Percentiles rank a stretch among this genome's conserved stretches.
phyloP scores from a whole-genome alignment of 2,797 vertebrate genomes.

The Hippopotamyrus pictus region DNA sequence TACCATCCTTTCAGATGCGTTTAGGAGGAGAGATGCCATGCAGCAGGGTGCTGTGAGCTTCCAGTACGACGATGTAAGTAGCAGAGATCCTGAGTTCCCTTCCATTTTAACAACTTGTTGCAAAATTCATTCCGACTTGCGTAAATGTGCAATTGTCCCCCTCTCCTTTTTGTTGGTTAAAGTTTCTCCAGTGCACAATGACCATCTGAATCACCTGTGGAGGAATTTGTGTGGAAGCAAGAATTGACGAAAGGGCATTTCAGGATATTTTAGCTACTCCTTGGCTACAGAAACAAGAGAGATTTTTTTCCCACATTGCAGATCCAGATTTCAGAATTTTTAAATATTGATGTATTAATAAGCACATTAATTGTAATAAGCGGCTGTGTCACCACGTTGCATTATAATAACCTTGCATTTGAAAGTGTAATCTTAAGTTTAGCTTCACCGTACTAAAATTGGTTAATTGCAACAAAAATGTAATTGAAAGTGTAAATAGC shows the following conservation, averaged over 20 bases:
- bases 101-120: neutral
- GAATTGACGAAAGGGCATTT: neutral
- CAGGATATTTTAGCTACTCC: neutral
- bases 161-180: neutral
- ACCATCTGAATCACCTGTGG: slow-evolving; percentile 52
- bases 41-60: slow-evolving; percentile 73
- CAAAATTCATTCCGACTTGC: neutral
- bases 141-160: neutral
- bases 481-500: neutral
- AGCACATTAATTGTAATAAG: neutral
- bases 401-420: neutral
- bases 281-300: neutral
- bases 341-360: neutral
- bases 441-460: neutral
- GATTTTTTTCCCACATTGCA: neutral
- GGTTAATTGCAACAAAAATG: neutral
- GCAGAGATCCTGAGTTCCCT: neutral
- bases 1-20: slow-evolving; percentile 54
- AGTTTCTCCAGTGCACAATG: slow-evolving; percentile 79
- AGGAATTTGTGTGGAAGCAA: neutral
- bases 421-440: neutral
- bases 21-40: slow-evolving; percentile 76
- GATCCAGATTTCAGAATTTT: neutral
- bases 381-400: neutral
- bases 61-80: slow-evolving; percentile 76